phyloP scores from a whole-genome alignment of 2,888 invertebrate species.

The Tetragonula carbonaria region DNA sequence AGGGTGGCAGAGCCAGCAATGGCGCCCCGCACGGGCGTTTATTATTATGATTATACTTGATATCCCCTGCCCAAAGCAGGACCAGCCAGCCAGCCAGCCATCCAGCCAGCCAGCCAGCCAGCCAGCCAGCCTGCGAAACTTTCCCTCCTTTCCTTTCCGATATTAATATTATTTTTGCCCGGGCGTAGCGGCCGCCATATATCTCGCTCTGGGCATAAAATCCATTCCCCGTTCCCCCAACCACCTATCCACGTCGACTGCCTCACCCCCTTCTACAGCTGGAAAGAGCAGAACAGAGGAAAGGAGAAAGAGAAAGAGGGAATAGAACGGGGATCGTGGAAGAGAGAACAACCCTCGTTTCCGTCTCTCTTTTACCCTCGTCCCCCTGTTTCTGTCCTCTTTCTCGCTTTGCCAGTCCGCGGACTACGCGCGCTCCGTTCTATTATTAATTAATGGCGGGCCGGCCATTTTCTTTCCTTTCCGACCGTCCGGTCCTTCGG shows the following conservation, averaged over 20 bases:
- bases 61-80: slow-evolving; percentile 83
- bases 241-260: slow-evolving; percentile 73
- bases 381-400: slow-evolving; percentile 46
- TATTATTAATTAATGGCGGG: slow-evolving; percentile 82
- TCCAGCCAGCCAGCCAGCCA: slow-evolving; percentile 32
- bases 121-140: slow-evolving; percentile 81
- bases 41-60: slow-evolving; percentile 84
- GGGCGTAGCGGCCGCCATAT: slow-evolving; percentile 84
- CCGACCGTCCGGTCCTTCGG: slow-evolving; percentile 56
- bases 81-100: slow-evolving; percentile 72
- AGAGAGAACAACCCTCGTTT: slow-evolving; percentile 62
- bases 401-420: slow-evolving; percentile 68
- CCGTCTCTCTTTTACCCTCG: slow-evolving; percentile 53
- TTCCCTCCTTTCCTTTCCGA: slow-evolving; percentile 84
- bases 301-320: slow-evolving; percentile 49
- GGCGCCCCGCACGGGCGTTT: slow-evolving; percentile 82
- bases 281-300: slow-evolving; percentile 56
- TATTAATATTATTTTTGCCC: slow-evolving; percentile 84
- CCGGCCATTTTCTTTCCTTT: slow-evolving; percentile 80
- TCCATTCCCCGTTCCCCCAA: slow-evolving; percentile 81
- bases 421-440: slow-evolving; percentile 72
- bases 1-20: slow-evolving; percentile 79
- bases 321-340: slow-evolving; percentile 49
- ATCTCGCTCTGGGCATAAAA: slow-evolving; percentile 84
- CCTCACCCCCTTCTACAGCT: slow-evolving; percentile 67